phyloP scores from a whole-genome alignment of 2,797 vertebrate species.

The Thripadectes ignobilis region DNA sequence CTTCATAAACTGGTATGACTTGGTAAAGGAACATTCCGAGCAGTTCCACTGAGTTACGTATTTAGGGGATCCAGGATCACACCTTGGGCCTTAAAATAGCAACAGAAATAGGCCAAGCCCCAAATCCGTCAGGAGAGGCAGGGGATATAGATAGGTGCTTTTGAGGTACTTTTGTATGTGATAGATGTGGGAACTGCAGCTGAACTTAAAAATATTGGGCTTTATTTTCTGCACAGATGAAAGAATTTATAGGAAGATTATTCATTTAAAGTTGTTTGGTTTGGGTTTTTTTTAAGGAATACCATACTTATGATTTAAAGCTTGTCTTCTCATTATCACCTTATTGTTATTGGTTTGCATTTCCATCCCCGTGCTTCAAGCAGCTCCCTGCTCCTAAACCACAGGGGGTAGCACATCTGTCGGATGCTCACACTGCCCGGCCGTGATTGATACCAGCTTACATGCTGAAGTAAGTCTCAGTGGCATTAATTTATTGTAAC shows the following conservation, averaged over 20 bases:
- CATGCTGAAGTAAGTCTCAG: background rate
- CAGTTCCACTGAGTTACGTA: fast-evolving
- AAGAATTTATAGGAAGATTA: background rate
- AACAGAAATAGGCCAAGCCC: background rate
- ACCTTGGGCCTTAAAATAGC: background rate
- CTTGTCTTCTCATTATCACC: background rate
- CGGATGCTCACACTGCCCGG: background rate
- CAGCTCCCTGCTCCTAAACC: background rate
- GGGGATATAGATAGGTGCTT: background rate
- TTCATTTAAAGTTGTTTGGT: background rate
- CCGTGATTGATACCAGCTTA: background rate
- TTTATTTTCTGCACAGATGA: background rate
- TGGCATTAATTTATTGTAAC: background rate
- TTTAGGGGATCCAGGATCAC: background rate
- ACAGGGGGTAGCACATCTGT: background rate
- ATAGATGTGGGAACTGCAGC: background rate
- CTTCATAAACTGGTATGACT: background rate
- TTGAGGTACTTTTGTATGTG: background rate
- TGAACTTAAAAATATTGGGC: background rate
- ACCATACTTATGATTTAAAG: background rate
- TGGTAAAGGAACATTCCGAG: background rate
- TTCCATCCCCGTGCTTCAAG: background rate
- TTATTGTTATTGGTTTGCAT: background rate
- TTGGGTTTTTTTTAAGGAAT: background rate
- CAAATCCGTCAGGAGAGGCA: background rate